These are phyloP conservation scores for Tetramorium parvispinum DNA, from an alignment of 1,140 invertebrate genomes.

Conservation along the genomic window DNA sequence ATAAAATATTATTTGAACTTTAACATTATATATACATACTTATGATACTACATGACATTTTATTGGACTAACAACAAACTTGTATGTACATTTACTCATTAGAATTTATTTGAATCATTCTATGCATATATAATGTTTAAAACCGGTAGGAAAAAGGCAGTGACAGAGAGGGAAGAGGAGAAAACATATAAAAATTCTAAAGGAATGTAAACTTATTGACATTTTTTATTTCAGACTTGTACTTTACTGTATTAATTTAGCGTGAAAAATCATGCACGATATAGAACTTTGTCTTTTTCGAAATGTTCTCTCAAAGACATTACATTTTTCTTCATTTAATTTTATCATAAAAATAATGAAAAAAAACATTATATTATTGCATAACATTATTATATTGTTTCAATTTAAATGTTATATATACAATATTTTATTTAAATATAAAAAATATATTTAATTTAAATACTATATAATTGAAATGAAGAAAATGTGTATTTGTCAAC, in stretches of 20 bases:
- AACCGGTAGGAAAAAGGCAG: background rate
- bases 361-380: too few species aligned
- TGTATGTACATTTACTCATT: background rate
- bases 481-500: too few species aligned
- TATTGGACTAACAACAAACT: background rate
- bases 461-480: too few species aligned
- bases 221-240: background rate
- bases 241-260: background rate
- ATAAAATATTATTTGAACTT: background rate
- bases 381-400: background rate
- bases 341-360: background rate
- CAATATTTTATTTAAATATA: too few species aligned
- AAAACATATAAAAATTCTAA: background rate
- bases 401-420: background rate
- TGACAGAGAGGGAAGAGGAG: background rate
- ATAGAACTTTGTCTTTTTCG: background rate
- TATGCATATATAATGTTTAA: background rate
- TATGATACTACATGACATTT: background rate
- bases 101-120: slow-evolving; percentile 6
- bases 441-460: too few species aligned
- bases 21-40: background rate
- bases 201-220: slow-evolving; percentile 4
- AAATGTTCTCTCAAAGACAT: background rate
- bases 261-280: background rate
- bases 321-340: background rate